phyloP scores from a whole-genome alignment of 2,888 invertebrate species.

The Lithophane semibrunnea region DNA sequence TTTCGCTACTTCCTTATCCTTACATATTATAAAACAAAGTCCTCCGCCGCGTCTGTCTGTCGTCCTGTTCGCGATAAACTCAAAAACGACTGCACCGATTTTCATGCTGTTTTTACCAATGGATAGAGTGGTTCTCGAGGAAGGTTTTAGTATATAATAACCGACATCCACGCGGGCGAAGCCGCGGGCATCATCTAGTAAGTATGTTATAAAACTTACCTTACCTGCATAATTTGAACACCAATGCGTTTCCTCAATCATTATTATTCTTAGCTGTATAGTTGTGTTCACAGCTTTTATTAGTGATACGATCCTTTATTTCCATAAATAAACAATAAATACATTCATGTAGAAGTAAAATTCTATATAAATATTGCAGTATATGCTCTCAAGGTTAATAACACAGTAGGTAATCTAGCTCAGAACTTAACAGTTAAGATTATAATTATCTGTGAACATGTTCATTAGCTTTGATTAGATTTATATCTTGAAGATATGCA shows the following conservation, averaged over 20 bases:
- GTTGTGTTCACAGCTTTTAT: not conserved
- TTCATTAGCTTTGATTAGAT: constrained; percentile 39
- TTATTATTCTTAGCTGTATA: not conserved
- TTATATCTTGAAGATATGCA: constrained; percentile 32
- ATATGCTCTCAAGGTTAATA: constrained; percentile 22
- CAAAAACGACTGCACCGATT: too few relatives aligned
- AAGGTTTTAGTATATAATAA: too few relatives aligned
- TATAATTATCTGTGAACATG: constrained; percentile 35
- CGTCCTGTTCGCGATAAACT: too few relatives aligned
- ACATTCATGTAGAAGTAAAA: not conserved
- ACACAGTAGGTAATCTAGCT: constrained; percentile 19
- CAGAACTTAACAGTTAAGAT: constrained; percentile 33
- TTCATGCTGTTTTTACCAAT: too few relatives aligned
- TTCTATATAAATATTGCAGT: not conserved
- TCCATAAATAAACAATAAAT: constrained; percentile 9
- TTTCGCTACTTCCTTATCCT: too few relatives aligned
- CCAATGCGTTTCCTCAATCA: not conserved
- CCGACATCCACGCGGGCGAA: too few relatives aligned
- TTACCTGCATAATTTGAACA: not conserved
- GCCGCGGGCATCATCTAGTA: too few relatives aligned
- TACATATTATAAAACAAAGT: too few relatives aligned
- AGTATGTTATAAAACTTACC: constrained; percentile 4
- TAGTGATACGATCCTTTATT: constrained; percentile 1
- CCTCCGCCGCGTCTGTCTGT: too few relatives aligned
- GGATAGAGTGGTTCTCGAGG: too few relatives aligned